Base-by-base conservation (phyloP, 1,140 invertebrate species). In the Macrobrachium nipponense region DNA sequence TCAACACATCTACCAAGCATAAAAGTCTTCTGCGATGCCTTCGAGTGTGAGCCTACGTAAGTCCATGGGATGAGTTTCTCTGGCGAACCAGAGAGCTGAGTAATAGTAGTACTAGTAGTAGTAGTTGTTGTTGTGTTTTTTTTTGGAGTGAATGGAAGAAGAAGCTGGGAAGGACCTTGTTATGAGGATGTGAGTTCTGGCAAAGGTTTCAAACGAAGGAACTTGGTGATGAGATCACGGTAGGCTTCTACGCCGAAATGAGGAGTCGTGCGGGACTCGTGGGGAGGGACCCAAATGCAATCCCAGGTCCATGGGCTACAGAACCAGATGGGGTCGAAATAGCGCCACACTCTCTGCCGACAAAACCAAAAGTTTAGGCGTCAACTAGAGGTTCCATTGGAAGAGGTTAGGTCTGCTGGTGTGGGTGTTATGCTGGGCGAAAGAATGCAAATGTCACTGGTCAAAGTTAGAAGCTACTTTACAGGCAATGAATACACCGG, bases 231-330 rank as follows among this genome's bases (percentile, higher is more conserved):
- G 68, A 70, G 68, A 4, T 70, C 23, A 17, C 68, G 68, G 68
- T 70, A 70, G 23, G 68, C n/a, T 43, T 70, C 68, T 14, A 27
- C 23, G 68, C 68, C 68, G 68, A 70, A 70, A 43, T 70, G 68
- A 23, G 68, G 68, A 23, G 14, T 23, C 23, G 68, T 27, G 68
- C 68, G 68, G 68, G 23, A 27, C 68, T 70, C 68, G 68, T 70
- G 68, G 23, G 68, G 68, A 43, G 68, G 68, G 18, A 70, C 68
- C 68, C 68, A 70, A 43, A 70, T 70, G 68, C 68, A n/a, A 43
- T 70, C 68, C 68, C 68, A 70, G 23, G 5, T 43, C 68, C 68
- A 70, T 17, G 68, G 68, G 20, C n/a, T 70, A 23, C 23, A n/a
- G 68, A 15, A 70, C 68, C 68, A 70, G 68, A 70, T 43, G 68